phyloP scores from a whole-genome alignment of 1,140 invertebrate genomes.

The Zophobas morio region DNA sequence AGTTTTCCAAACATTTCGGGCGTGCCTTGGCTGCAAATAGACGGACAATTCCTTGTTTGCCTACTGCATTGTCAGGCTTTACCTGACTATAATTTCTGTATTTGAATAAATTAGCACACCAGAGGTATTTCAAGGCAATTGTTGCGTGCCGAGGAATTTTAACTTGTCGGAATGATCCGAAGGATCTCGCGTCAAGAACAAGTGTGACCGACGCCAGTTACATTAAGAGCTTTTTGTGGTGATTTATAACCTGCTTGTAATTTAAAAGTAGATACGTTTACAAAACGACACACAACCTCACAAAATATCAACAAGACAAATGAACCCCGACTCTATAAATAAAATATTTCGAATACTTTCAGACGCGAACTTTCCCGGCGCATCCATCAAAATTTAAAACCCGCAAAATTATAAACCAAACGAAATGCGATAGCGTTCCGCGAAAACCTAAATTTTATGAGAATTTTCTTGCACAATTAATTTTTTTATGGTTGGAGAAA shows the following conservation, averaged over 20 bases:
- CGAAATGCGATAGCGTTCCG: too few relatives aligned
- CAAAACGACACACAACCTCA: neutral
- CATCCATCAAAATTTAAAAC: neutral
- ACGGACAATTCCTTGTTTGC: slow-evolving; percentile 38
- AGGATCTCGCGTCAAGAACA: slow-evolving; percentile 20
- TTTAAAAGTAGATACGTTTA: slow-evolving; percentile 2
- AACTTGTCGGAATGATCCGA: neutral
- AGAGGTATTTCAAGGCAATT: neutral
- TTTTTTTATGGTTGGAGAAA: too few relatives aligned
- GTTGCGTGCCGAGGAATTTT: slow-evolving; percentile 14
- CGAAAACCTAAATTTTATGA: neutral
- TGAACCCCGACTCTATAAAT: neutral
- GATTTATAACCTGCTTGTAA: slow-evolving; percentile 8
- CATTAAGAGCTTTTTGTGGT: neutral
- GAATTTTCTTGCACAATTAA: too few relatives aligned
- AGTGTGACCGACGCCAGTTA: slow-evolving; percentile 20
- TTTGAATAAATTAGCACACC: slow-evolving; percentile 27
- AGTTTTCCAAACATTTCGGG: slow-evolving; percentile 45
- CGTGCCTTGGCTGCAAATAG: slow-evolving; percentile 38
- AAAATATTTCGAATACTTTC: neutral
- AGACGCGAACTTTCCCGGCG: neutral
- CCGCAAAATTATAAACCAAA: too few relatives aligned
- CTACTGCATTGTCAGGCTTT: slow-evolving; percentile 23
- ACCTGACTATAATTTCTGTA: slow-evolving; percentile 32
- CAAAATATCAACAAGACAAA: neutral